Evolutionary conservation across 2,888 invertebrate genomes (phyloP), one percentile per base, ranked within the genome.

Genomic region (Lordiphosa fenestrarum): DNA sequence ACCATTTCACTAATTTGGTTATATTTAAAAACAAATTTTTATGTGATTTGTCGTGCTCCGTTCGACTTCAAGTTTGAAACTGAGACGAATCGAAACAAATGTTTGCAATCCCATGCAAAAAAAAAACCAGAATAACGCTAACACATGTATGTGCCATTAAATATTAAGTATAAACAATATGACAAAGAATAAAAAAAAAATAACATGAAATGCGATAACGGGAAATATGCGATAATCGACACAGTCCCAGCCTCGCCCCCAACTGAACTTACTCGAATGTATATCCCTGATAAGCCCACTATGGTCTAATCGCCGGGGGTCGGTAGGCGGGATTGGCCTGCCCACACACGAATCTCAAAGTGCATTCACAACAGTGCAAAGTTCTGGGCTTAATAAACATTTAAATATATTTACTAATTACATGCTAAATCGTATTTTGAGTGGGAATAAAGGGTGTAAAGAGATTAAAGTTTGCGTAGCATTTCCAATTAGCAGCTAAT

Each of bases 91-190:
- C 56, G 48, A 39, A 40, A 57, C 75, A 77, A 80, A 66, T 81
- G 71, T 61, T 77, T 50, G 65, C 63, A 72, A 72, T 74, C 80
- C 75, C 80, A 84, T 59, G 63, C 61, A 61, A 69, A 59, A 40
- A 47, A 21, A 44, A 42, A 42, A 12, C 25, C 30, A 42, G 19
- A 42, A 12, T 44, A 25, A 40, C 30, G 21, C 15, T 5, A 10
- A 56, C 55, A 68, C 59, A 65, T 72, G 55, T 56, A 56, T 48
- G 39, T 44, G 50, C 48, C 33, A 71, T 56, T 67, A 63, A 55
- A 69, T 65, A 61, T 62, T 67, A 49, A 67, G 57, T 67, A 69
- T 60, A 63, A 80, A 57, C 55, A 54, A 53, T 54, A 73, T 64
- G 60, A 66, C 65, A 56, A 57, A 60, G 39, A 53, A 71, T 44